Conservation (phyloP, 2,113 vertebrate species). For the Scartelaos histophorus region DNA sequence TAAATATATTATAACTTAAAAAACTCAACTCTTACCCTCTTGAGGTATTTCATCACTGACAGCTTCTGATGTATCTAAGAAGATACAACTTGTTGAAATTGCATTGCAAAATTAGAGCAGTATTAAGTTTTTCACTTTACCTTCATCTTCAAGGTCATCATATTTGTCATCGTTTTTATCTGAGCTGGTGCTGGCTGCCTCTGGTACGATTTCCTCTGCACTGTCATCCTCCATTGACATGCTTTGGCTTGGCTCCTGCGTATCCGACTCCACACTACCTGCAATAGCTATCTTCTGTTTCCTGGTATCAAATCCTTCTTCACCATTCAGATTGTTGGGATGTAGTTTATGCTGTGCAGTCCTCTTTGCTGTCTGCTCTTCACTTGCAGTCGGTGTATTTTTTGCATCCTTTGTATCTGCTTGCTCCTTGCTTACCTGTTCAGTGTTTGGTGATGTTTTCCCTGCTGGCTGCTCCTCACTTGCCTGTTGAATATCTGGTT, state of each 20-base stretch:
- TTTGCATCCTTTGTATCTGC: background rate
- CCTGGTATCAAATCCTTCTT: slow-evolving; percentile 16
- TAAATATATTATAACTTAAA: background rate
- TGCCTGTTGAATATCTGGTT: background rate
- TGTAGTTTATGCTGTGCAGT: background rate
- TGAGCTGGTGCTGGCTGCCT: slow-evolving; percentile 32
- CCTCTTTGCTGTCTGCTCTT: background rate
- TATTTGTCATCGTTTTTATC: slow-evolving; percentile 12
- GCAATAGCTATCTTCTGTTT: background rate
- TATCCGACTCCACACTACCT: background rate
- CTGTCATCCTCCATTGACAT: slow-evolving; percentile 48
- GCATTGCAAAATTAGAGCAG: background rate
- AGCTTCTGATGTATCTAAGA: slow-evolving; percentile 54
- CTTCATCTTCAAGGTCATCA: slow-evolving; percentile 23
- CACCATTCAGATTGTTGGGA: slow-evolving; percentile 7
- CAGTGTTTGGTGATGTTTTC: background rate
- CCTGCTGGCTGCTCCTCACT: background rate
- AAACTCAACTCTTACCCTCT: background rate
- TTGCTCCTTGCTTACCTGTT: background rate
- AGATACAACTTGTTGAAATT: background rate
- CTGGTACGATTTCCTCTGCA: slow-evolving; percentile 40
- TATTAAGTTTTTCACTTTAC: slow-evolving; percentile 17
- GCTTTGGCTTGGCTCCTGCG: slow-evolving; percentile 8
- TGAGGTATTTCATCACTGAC: slow-evolving; percentile 39
- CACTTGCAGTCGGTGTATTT: background rate